phyloP scores from a whole-genome alignment of 2,797 vertebrate genomes.

The Etheostoma nigrum region DNA sequence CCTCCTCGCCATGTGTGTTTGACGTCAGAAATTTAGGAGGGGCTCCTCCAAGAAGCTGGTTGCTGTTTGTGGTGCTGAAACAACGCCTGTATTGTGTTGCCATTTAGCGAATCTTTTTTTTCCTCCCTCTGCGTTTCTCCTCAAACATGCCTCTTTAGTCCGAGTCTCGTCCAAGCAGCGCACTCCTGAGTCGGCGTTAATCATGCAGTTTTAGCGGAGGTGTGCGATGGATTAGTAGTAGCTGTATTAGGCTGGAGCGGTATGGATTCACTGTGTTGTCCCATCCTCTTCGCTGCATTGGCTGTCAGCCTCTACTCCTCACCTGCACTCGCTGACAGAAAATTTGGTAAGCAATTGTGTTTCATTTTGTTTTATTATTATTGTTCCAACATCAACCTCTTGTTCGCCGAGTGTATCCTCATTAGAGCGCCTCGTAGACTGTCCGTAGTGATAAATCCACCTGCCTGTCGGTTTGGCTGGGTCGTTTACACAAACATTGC shows the following conservation, averaged over 20 bases:
- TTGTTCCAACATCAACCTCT: background rate
- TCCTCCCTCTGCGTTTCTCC: background rate
- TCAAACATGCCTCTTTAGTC: conserved; percentile 38
- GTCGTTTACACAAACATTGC: conserved; percentile 2
- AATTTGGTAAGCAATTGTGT: conserved; percentile 81
- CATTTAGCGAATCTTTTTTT: conserved; percentile 11
- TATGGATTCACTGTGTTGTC: conserved; percentile 77
- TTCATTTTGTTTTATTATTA: background rate
- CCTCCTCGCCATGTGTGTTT: conserved; percentile 69
- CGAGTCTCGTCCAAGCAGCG: conserved; percentile 20
- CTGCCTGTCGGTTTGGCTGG: background rate
- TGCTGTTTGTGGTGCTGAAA: conserved; percentile 86
- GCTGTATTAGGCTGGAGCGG: conserved; percentile 58
- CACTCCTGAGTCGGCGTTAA: conserved; percentile 22
- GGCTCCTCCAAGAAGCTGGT: conserved; percentile 74
- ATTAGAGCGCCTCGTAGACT: background rate
- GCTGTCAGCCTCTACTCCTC: conserved; percentile 70
- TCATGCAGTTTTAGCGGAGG: conserved; percentile 73
- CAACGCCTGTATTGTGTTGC: conserved; percentile 68
- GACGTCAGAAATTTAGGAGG: conserved; percentile 84
- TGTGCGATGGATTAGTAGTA: conserved; percentile 76
- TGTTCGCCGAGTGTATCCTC: background rate
- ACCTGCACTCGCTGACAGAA: conserved; percentile 74
- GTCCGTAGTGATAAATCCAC: conserved; percentile 19
- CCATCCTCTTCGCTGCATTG: conserved; percentile 75